These are phyloP conservation scores for Prionailurus viverrinus DNA, from an alignment of 2,113 vertebrate genomes.

Conservation along the genomic window DNA sequence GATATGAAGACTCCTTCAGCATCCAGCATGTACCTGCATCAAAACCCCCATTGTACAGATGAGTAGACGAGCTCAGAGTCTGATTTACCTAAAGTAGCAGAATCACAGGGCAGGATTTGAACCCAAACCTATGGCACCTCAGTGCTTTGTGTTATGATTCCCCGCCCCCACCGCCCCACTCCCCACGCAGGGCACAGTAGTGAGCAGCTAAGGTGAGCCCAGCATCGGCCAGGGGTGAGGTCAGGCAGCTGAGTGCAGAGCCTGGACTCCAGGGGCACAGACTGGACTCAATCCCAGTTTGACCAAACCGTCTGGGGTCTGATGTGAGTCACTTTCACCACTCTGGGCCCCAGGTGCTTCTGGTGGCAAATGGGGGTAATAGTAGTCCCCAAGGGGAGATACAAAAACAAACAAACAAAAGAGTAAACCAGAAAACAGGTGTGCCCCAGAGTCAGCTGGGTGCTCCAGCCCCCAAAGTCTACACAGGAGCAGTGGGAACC, in stretches of 20 bases:
- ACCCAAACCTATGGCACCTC: background rate
- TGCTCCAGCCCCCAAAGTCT: background rate
- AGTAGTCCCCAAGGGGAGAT: background rate
- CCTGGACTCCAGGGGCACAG: background rate
- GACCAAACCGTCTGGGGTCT: background rate
- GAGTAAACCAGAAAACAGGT: background rate
- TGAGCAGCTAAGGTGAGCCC: background rate
- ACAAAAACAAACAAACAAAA: background rate
- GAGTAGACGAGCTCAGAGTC: background rate
- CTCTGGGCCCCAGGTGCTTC: background rate
- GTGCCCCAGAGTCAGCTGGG: background rate
- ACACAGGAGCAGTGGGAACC: background rate
- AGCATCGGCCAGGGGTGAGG: too few relatives aligned
- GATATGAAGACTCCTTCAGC: background rate
- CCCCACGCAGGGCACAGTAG: accelerated
- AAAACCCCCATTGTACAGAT: background rate
- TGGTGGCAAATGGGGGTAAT: background rate
- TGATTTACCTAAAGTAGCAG: background rate
- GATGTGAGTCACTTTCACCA: background rate
- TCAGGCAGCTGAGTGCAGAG: background rate
- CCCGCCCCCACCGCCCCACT: background rate
- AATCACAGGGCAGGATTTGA: background rate
- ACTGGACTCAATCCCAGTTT: background rate
- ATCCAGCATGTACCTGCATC: background rate
- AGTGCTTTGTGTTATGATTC: accelerated